Base-by-base conservation (phyloP, 2,888 invertebrate species). In the Leptinotarsa tumamoca region DNA sequence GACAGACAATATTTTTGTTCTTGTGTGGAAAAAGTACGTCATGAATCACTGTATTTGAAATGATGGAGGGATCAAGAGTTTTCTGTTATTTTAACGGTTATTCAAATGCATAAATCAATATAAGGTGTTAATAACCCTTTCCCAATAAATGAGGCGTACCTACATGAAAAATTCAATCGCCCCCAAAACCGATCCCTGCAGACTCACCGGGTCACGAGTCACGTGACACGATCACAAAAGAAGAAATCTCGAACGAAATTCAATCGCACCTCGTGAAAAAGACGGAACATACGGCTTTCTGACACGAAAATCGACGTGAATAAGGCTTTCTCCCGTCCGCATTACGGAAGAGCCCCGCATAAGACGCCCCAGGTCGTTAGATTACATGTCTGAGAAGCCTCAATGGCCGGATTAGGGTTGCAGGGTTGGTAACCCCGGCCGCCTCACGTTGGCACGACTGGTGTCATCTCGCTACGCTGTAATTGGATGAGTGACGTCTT, bases 401-500 rank as follows among this genome's bases (percentile, higher is more conserved):
- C 80, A 79, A 83, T 82, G 80, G 82, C 79, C 80, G 84, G 84
- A 85, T 85, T 84, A 84, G 83, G 85, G 85, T 84, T 85, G 83
- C 83, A 81, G 84, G 86, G 86, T 86, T 86, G 85, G 86, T 84
- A 84, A 85, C 86, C 86, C 86, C 80, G 80, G 80, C 82, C 83
- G 82, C 80, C 3, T 80, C 78, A 80, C 78, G 80, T 78, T 77
- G 77, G 79, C 80, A 75, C 77, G 75, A 68, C 74, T 76, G 74
- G 67, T 76, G 79, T 79, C 73, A 73, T 79, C 79, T 82, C 84
- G 78, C 82, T 83, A 78, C 81, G 71, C 71, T 81, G 83, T 87
- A 87, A 87, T 87, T 87, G 87, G 87, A 87, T 87, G 85, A 84
- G 85, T 81, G 82, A 83, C 83, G 85, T 85, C 85, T 86, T 85